phyloP scores from a whole-genome alignment of 2,797 vertebrate species.

The Oreonectes daqikongensis region DNA sequence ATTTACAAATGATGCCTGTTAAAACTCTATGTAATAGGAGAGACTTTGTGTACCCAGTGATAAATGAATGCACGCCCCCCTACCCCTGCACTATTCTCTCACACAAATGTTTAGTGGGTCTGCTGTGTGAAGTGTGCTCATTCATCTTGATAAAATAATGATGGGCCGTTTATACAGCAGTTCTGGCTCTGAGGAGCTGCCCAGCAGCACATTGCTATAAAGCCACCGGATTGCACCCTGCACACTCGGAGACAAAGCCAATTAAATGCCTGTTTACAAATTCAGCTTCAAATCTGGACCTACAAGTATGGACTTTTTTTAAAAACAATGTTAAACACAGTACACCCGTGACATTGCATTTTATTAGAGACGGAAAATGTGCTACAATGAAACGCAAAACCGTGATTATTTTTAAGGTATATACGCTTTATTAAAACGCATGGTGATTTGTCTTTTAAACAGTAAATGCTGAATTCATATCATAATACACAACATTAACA shows the following conservation, averaged over 20 bases:
- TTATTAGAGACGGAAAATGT: not conserved
- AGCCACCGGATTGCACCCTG: not conserved
- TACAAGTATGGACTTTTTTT: not conserved
- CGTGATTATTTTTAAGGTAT: not conserved
- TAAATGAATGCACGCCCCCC: constrained; percentile 10
- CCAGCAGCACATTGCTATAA: constrained; percentile 15
- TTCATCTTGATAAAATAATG: constrained; percentile 45
- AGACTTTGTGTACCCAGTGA: constrained; percentile 6
- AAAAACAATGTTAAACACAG: not conserved
- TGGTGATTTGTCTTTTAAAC: constrained; percentile 7
- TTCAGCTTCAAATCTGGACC: not conserved
- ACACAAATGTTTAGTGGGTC: constrained; percentile 31
- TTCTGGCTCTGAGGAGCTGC: constrained; percentile 20
- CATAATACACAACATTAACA: constrained; percentile 10
- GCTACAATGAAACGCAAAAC: not conserved
- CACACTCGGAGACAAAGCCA: not conserved
- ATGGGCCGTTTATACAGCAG: constrained; percentile 28
- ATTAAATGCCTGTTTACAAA: not conserved
- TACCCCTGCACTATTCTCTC: constrained; percentile 7
- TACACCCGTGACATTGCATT: not conserved
- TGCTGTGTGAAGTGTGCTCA: constrained; percentile 31
- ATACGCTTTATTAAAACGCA: constrained; percentile 5
- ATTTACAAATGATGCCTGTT: not conserved
- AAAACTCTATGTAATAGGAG: not conserved
- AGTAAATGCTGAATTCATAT: not conserved